These are phyloP conservation scores for Trogon melanurus DNA, from an alignment of 2,113 vertebrate species.

Conservation along the genomic window DNA sequence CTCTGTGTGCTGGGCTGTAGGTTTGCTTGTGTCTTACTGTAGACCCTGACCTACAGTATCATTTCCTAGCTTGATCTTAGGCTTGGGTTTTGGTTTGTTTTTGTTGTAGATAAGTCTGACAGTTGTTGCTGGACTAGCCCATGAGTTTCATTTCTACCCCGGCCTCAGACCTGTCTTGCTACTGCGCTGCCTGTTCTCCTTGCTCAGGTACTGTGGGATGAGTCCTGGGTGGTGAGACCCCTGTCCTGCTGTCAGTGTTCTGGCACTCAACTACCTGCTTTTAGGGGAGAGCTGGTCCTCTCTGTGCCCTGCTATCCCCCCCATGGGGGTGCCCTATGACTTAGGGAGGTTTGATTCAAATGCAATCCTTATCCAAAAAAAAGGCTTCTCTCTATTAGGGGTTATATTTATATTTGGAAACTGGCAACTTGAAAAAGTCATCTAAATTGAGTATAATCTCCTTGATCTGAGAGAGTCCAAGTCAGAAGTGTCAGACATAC, in stretches of 20 bases:
- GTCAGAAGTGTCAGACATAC: slow-evolving; percentile 25
- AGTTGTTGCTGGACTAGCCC: not conserved
- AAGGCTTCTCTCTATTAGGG: not conserved
- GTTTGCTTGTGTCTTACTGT: accelerated
- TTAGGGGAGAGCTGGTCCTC: not conserved
- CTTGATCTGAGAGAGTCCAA: not conserved
- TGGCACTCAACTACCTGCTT: accelerated
- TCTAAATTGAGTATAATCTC: not conserved
- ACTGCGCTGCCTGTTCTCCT: accelerated
- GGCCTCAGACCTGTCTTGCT: accelerated
- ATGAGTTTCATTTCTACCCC: accelerated
- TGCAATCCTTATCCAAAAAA: not conserved
- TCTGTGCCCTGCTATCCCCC: not conserved
- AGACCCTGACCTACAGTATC: accelerated
- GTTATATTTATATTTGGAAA: not conserved
- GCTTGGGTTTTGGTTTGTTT: no score
- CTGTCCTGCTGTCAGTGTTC: not conserved
- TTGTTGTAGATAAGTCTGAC: accelerated
- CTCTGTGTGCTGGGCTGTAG: accelerated
- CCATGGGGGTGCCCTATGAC: not conserved
- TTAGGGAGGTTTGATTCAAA: not conserved
- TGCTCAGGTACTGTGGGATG: no score
- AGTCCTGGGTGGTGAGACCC: not conserved
- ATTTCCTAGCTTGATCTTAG: accelerated
- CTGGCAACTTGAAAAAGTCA: not conserved